Base-by-base conservation (phyloP, 2,888 invertebrate species). In the Metacarcinus magister region DNA sequence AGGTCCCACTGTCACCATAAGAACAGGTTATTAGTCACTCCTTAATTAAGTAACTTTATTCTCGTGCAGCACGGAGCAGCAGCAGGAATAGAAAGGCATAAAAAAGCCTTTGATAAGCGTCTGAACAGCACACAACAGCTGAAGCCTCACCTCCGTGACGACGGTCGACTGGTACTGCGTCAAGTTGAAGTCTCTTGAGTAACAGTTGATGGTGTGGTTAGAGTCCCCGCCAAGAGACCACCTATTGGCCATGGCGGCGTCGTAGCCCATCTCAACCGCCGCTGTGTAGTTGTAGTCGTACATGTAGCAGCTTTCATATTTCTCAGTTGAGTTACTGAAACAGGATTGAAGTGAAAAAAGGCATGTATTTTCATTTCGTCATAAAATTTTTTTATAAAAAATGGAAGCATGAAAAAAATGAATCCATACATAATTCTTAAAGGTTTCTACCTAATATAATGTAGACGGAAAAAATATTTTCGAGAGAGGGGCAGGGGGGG, bases 201-300 rank as follows among this genome's bases (percentile, higher is more conserved):
- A 46, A 67, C 93, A 93, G 0, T 23, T 19, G 91, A 91, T 10
- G 46, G 60, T 43, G 0, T 28, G 82, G n/a, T 46, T 87, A 39
- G 60, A 82, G 32, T 32, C 48, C n/a, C 87, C 13, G 32, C 67
- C 90, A 39, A 60, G 46, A 39, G 39, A 8, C 2, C 54, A 43
- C 93, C 5, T 0, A 46, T 54, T 43, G 44, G 7, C 75, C 43
- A 46, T 13, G 94, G 46, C 93, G 19, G 0, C 75, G 0, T 43
- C 60, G 82, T 46, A 96, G 10, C 96, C 96, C 54, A 96, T 19
- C 67, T 60, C 43, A 7, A 89, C 95, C 7, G 95, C 96, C 16
- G n/a, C 48, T 5, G 93, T 93, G 95, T 96, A 96, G 93, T 96
- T 93, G 93, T 93, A 95, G 93, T 95, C 82, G 19, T 28, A 90